phyloP scores from a whole-genome alignment of 2,797 vertebrate species.

The Gambelia wislizenii region DNA sequence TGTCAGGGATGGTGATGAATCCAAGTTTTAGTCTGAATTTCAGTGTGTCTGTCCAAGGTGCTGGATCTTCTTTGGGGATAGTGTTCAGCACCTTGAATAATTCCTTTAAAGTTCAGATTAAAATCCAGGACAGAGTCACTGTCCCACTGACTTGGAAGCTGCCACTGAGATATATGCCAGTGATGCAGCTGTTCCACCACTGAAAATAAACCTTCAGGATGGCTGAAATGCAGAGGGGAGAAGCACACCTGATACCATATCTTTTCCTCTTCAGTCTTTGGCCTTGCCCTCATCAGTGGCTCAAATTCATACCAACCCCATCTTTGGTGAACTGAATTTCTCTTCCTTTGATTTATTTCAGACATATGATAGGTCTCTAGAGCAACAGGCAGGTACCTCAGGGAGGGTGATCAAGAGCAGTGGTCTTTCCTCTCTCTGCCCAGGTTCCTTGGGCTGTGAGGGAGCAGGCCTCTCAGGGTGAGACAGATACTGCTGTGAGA shows the following conservation, averaged over 20 bases:
- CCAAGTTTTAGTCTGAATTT: too few relatives aligned
- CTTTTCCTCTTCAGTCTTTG: not conserved
- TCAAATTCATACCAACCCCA: not conserved
- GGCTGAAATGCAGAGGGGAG: not conserved
- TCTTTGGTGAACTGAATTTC: not conserved
- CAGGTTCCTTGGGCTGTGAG: not conserved
- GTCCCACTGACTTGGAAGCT: too few relatives aligned
- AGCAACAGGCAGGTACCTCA: not conserved
- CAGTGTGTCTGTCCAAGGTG: too few relatives aligned
- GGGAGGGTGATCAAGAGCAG: not conserved
- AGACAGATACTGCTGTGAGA: not conserved
- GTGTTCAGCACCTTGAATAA: too few relatives aligned
- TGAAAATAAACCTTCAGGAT: not conserved
- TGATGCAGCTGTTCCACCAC: not conserved
- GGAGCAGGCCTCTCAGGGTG: not conserved
- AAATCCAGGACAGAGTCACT: too few relatives aligned
- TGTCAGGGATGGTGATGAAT: too few relatives aligned
- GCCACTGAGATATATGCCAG: not conserved
- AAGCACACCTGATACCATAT: not conserved
- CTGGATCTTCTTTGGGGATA: too few relatives aligned
- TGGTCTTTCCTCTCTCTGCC: not conserved
- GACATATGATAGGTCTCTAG: not conserved
- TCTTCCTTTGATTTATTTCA: not conserved
- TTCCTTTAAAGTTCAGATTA: too few relatives aligned
- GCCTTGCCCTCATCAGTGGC: not conserved